These are phyloP conservation scores for Tympanuchus pallidicinctus DNA, from an alignment of 2,113 vertebrate species.

Conservation along the genomic window DNA sequence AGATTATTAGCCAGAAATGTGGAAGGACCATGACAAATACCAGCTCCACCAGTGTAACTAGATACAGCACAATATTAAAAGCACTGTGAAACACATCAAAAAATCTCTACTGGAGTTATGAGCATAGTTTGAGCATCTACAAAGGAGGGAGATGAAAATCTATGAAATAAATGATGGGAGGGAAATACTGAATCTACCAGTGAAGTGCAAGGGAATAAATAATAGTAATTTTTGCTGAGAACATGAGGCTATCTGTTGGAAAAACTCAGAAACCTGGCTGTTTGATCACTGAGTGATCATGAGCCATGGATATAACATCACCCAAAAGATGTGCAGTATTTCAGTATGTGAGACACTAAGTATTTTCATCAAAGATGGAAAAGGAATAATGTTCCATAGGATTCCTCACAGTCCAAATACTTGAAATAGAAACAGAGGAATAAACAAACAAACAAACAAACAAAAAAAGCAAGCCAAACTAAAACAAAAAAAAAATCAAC, in stretches of 20 bases:
- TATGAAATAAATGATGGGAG: not conserved
- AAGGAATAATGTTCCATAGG: not conserved
- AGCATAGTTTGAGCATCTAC: not conserved
- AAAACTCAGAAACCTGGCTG: not conserved
- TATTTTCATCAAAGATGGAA: not conserved
- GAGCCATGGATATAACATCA: not conserved
- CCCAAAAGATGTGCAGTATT: not conserved
- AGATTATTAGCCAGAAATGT: not conserved
- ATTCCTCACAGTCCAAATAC: not conserved
- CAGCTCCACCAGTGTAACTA: not conserved
- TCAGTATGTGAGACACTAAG: not conserved
- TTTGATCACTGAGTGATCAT: not conserved
- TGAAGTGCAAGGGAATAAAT: not conserved
- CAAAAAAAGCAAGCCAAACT: too few species aligned
- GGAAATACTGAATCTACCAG: not conserved
- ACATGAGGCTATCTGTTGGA: not conserved
- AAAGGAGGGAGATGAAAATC: constrained; percentile 32
- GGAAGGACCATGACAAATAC: constrained; percentile 14
- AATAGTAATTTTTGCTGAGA: not conserved
- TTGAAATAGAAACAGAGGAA: not conserved
- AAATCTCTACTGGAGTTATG: constrained; percentile 12
- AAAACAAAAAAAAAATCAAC: too few species aligned
- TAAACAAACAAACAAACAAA: not conserved
- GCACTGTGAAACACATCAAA: not conserved
- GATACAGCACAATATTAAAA: constrained; percentile 17